Evolutionary conservation across 2,888 invertebrate genomes (phyloP).

Genomic region (Lordiphosa andalusiaca): DNA sequence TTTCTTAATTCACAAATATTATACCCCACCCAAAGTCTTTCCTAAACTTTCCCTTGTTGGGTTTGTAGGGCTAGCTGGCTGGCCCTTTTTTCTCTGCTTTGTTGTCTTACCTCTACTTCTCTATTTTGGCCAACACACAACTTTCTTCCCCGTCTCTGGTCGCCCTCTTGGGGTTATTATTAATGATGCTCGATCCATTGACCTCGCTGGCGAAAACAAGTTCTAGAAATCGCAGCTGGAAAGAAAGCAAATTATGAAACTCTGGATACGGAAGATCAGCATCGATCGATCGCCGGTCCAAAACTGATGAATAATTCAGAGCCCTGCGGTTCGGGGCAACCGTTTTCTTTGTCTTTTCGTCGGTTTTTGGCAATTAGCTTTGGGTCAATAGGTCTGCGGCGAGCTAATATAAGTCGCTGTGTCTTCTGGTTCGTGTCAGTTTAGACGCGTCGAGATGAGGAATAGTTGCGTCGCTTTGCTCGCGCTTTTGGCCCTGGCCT

Average conservation of each 20-base stretch:
- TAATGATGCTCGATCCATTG: constrained; percentile 47
- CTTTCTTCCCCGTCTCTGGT: constrained; percentile 26
- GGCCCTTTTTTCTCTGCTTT: no score
- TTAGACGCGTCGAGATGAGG: constrained; percentile 61
- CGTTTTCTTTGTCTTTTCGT: constrained; percentile 5
- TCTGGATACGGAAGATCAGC: no score
- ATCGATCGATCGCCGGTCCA: neutral
- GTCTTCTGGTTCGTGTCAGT: constrained; percentile 35
- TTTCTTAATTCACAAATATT: no score
- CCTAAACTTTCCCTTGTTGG: no score
- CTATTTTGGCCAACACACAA: constrained; percentile 15
- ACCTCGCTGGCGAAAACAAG: constrained; percentile 33
- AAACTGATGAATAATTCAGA: constrained; percentile 63
- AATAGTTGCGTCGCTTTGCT: constrained; percentile 36
- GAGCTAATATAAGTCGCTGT: constrained; percentile 70
- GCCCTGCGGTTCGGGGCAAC: constrained; percentile 22
- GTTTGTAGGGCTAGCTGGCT: no score
- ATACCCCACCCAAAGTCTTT: no score
- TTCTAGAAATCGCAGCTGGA: constrained; percentile 24
- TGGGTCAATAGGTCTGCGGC: constrained; percentile 64
- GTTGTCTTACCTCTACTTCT: no score
- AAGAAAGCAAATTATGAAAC: constrained; percentile 40
- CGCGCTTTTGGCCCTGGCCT: constrained; percentile 33
- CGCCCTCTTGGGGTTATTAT: constrained; percentile 52
- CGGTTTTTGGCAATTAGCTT: constrained; percentile 50